A percentile compares a stretch with the other conserved stretches of the same genome.
These are phyloP conservation scores for Tinamus major DNA, from an alignment of 2,797 vertebrate species.

Conservation along the genomic window DNA sequence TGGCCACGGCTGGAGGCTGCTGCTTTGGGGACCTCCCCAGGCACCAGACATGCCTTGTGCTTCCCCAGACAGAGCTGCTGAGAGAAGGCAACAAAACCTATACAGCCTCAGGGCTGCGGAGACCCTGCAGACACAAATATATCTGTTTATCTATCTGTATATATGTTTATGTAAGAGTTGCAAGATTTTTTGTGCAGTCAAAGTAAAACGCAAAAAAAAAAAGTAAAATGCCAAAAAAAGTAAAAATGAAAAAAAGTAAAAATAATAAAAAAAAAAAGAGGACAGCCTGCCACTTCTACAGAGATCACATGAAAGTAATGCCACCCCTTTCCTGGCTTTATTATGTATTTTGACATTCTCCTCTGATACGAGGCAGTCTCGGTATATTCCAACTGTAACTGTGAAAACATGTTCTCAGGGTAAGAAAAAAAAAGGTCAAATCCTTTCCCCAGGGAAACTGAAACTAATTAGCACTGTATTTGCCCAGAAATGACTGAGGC, in stretches of 20 bases:
- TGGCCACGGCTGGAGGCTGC: not conserved
- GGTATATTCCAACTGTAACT: conserved; percentile 23
- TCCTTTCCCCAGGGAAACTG: not conserved
- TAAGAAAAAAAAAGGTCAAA: not conserved
- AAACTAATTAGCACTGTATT: conserved; percentile 36
- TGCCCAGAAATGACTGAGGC: not conserved
- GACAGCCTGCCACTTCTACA: not conserved
- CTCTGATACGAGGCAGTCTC: not conserved
- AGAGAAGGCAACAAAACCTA: not conserved
- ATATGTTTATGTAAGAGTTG: not conserved
- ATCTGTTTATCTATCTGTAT: too few species aligned
- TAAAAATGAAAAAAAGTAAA: not conserved
- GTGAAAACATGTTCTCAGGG: not conserved
- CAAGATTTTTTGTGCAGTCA: not conserved
- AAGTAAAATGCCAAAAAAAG: not conserved
- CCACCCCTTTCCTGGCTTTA: not conserved
- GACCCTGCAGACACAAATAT: fast-evolving
- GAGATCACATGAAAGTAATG: not conserved
- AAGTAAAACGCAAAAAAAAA: not conserved
- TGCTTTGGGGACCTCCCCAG: too few species aligned
- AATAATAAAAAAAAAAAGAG: not conserved
- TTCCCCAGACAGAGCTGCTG: not conserved
- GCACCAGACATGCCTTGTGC: not conserved
- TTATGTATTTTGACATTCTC: not conserved
- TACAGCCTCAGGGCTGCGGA: not conserved